Evolutionary conservation across 2,113 vertebrate genomes (phyloP), one percentile per base, ranked within the genome.

Genomic region (Mola mola): DNA sequence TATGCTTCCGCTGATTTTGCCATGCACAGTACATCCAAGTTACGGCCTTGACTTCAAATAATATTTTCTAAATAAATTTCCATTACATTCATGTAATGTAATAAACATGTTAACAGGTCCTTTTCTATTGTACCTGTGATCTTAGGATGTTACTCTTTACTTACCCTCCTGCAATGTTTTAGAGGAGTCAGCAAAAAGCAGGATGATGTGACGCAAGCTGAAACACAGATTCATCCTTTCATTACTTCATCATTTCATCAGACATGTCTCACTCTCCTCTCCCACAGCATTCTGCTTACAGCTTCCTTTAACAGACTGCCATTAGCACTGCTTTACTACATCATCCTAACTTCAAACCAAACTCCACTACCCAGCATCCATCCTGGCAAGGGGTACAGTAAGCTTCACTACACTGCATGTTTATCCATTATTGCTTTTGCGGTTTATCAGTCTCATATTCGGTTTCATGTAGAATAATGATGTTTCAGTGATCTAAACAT

Each of bases 221-320:
- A 41, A 13, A 0, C 24, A 8, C 52, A 70, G 51, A 40, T 46
- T 63, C 72, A 66, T 70, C 38, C 57, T 6, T 68, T 81, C 49
- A 63, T 82, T 21, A 31, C 34, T 33, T 64, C 52, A 67, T 79
- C 46, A 8, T 66, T 82, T 89, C 85, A 90, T 75, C 62, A 65
- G 68, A 64, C 83, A 75, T 91, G 66, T 89, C 65, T 90, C 87
- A 38, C 87, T 91, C 82, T 90, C 81, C 81, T 91, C 86, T 77
- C 86, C 83, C 73, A 90, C 91, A 90, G 92, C 88, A 88, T 88
- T 86, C 49, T 17, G 82, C 84, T 89, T 82, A 87, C 80, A 90
- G 80, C 82, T 86, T 90, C 88, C 79, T 87, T 91, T 92, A 81
- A 62, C 88, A 90, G 74, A 78, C 84, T 29, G 63, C 61, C 86